phyloP scores from a whole-genome alignment of 2,113 vertebrate species.

The Xiphophorus hellerii region DNA sequence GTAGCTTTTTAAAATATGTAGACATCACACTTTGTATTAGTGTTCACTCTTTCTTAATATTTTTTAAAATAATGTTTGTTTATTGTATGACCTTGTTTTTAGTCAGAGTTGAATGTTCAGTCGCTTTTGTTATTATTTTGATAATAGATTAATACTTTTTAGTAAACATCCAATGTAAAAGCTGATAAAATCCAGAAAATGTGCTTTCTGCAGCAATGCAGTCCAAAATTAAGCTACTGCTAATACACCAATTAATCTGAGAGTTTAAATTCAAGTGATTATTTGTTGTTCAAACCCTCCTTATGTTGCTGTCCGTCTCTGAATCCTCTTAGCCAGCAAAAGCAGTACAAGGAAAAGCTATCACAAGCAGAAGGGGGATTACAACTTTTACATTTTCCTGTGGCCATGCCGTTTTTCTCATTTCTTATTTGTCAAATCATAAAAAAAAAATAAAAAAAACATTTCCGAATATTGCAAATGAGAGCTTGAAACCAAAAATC shows the following conservation, averaged over 20 bases:
- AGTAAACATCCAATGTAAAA: background rate
- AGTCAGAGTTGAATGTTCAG: background rate
- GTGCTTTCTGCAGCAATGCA: background rate
- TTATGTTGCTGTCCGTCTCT: background rate
- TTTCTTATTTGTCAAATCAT: background rate
- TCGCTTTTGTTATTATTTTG: background rate
- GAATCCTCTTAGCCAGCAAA: background rate
- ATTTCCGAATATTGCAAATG: background rate
- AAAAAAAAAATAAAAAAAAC: too few species aligned
- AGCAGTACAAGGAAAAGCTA: background rate
- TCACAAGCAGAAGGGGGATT: background rate
- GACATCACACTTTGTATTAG: background rate
- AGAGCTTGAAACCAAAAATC: background rate
- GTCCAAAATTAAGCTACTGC: background rate
- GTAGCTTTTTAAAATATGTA: too few species aligned
- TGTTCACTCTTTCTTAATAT: background rate
- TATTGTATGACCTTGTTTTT: background rate
- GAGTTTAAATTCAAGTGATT: constrained; percentile 1
- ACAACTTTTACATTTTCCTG: background rate
- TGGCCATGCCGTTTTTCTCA: background rate
- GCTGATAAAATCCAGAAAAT: background rate
- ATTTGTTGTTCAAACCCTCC: background rate
- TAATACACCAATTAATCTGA: background rate
- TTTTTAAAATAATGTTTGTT: too few species aligned
- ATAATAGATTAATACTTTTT: background rate